Evolutionary conservation across 2,113 vertebrate species (phyloP).

Genomic region (Vulpes ferrilata): DNA sequence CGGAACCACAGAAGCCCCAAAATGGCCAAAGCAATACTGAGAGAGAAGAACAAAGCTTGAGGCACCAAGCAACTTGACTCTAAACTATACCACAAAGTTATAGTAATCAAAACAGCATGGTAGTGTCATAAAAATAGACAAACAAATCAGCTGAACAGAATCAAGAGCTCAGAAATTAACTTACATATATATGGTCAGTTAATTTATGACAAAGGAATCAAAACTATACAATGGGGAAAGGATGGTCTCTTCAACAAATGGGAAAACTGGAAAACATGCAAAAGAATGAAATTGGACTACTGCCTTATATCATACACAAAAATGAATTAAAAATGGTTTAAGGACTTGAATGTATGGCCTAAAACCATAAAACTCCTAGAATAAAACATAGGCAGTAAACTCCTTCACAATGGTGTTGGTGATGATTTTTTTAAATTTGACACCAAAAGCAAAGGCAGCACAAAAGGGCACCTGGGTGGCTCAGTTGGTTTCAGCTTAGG

Average conservation of each 20-base stretch:
- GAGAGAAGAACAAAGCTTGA: slow-evolving; percentile 17
- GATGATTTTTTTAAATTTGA: neutral
- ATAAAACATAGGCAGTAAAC: neutral
- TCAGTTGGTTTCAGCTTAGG: no score
- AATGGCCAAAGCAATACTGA: neutral
- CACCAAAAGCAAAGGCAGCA: neutral
- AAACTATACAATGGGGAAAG: neutral
- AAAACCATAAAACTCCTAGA: neutral
- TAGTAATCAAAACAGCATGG: neutral
- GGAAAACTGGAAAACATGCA: neutral
- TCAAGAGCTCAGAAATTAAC: neutral
- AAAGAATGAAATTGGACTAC: neutral
- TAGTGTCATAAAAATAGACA: neutral
- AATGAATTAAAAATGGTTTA: neutral
- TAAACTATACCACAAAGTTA: neutral
- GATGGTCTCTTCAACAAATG: neutral
- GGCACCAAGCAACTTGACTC: neutral
- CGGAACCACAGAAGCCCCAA: neutral
- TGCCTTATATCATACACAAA: neutral
- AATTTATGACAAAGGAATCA: neutral
- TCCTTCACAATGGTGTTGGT: neutral
- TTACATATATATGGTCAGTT: neutral
- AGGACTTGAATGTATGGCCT: neutral
- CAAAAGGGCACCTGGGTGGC: neutral
- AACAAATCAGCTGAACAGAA: neutral